Conservation (phyloP, 2,113 vertebrate genomes). For the Ciconia boyciana region DNA sequence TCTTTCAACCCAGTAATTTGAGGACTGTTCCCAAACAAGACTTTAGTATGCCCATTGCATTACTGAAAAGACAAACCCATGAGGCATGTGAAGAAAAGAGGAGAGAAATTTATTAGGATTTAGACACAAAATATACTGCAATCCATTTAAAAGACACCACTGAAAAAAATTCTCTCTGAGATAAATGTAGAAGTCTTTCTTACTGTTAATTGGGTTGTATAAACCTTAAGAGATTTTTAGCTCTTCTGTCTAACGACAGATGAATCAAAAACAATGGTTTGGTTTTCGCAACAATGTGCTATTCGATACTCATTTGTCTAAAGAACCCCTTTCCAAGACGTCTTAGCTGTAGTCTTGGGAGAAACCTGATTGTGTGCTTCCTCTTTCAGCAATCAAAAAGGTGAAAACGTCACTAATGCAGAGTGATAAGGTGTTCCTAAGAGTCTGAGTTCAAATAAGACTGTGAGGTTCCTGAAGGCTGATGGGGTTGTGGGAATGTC, state of each 20-base stretch:
- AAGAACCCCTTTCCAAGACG: neutral
- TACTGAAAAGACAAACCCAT: neutral
- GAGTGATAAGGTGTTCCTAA: neutral
- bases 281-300: neutral
- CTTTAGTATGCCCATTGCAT: neutral
- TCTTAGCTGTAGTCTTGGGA: neutral
- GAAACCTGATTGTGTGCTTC: neutral
- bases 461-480: neutral
- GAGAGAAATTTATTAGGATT: neutral
- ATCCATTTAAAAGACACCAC: neutral
- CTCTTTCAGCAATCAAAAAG: neutral
- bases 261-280: neutral
- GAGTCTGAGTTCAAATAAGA: neutral
- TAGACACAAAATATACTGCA: neutral
- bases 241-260: neutral
- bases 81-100: neutral
- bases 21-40: neutral
- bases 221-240: neutral
- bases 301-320: neutral
- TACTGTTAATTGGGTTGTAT: neutral
- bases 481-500: neutral
- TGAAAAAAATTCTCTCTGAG: neutral
- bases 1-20: neutral
- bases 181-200: neutral
- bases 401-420: neutral